Evolutionary conservation across 2,113 vertebrate genomes (phyloP), one percentile per base, ranked within the genome.

Genomic region (Stigmatopora argus): DNA sequence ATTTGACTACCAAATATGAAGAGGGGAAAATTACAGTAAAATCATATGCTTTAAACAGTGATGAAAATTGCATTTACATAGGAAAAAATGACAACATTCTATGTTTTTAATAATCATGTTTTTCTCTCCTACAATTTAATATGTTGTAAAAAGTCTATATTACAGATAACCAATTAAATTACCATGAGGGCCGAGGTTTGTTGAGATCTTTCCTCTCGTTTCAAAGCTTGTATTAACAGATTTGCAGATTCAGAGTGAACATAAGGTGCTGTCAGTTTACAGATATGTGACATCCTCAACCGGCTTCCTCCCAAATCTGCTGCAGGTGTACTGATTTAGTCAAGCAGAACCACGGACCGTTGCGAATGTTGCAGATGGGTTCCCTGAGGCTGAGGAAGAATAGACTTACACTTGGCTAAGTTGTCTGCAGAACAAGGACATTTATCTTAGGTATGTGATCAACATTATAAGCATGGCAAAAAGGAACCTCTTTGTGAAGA

Each of bases 331-430:
- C 64, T 76, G 79, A 77, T 69, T 41, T 53, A 71, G 71, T 69
- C 72, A 73, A 69, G 68, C 44, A 62, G 71, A 69, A 78, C 82
- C 23, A 19, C 69, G 80, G 78, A 75, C 73, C 63, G 78, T 83
- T 85, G 88, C 80, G 78, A 83, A 80, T 69, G 63, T 74, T 69
- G 80, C 89, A 91, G 88, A 87, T 91, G 89, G 80, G 69, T 55
- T 66, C 74, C 89, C 87, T 57, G 59, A 49, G 87, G 89, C 85
- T 70, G 66, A 56, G 55, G 59, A 67, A 70, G 64, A 57, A 76
- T 66, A 67, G 72, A 72, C 61, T 78, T 63, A 67, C 26, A 41
- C 52, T 71, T 73, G 64, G 82, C 74, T 35, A 31, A 57, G 21
- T 64, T 74, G 71, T 75, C 71, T 46, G 14, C 64, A 85, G 47